A percentile compares a stretch with the other conserved stretches of the same genome.
These are phyloP conservation scores for Pangasius macronema DNA, from an alignment of 2,797 vertebrate species.

Conservation along the genomic window DNA sequence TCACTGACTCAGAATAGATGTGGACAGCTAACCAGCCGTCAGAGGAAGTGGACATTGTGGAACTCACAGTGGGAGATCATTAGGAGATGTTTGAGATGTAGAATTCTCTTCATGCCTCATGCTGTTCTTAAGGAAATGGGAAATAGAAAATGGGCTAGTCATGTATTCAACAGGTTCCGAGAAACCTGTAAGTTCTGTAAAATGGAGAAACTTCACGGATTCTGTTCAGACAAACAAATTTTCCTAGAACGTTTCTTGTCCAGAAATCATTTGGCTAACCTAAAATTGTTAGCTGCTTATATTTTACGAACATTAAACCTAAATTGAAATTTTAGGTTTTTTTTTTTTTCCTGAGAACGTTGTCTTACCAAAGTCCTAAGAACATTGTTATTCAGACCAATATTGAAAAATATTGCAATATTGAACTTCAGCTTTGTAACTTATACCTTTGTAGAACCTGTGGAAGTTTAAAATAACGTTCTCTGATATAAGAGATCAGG, in stretches of 20 bases:
- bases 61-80: conserved; percentile 42
- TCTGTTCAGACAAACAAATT: not conserved
- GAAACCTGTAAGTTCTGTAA: not conserved
- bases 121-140: not conserved
- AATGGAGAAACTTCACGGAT: not conserved
- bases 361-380: not conserved
- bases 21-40: conserved; percentile 30
- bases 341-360: not conserved
- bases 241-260: not conserved
- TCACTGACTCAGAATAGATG: conserved; percentile 39
- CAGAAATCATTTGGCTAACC: not conserved
- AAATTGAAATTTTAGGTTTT: not conserved
- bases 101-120: not conserved
- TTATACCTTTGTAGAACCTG: not conserved
- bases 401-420: not conserved
- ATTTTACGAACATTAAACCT: not conserved
- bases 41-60: conserved; percentile 71
- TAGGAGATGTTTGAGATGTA: conserved; percentile 39
- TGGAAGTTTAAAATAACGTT: not conserved
- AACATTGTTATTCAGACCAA: not conserved
- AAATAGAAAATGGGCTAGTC: not conserved
- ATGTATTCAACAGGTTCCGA: not conserved
- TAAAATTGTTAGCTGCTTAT: not conserved
- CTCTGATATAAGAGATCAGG: not conserved
- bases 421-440: not conserved